A percentile compares a stretch with the other conserved stretches of the same genome.
Evolutionary conservation across 2,113 vertebrate species (phyloP).

Genomic region (Thunnus thynnus): DNA sequence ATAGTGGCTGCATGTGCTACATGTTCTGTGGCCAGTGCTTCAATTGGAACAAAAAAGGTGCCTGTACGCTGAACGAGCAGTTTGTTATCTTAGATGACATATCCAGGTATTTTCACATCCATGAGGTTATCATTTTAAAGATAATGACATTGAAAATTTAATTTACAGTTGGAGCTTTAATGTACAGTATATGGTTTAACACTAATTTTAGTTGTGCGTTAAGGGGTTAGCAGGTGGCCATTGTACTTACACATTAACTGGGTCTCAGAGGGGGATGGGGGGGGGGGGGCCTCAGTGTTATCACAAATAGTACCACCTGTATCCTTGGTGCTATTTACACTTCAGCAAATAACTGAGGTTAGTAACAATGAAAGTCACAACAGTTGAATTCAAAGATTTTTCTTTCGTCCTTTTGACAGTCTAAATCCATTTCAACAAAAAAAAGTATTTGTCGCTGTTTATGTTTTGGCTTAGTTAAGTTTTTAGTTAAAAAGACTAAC

Average conservation of each 20-base stretch:
- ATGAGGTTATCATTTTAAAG: not conserved
- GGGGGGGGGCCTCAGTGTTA: not conserved
- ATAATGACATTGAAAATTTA: not conserved
- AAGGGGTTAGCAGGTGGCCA: too few relatives aligned
- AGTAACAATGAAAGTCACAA: not conserved
- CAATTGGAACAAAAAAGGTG: not conserved
- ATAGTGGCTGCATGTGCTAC: not conserved
- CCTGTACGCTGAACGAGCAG: not conserved
- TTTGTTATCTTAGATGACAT: not conserved
- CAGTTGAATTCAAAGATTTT: not conserved
- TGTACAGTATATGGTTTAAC: not conserved
- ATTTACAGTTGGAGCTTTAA: not conserved
- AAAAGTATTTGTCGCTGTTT: too few relatives aligned
- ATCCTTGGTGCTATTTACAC: not conserved
- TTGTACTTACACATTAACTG: too few relatives aligned
- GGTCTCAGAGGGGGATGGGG: too few relatives aligned
- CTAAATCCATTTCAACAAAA: not conserved
- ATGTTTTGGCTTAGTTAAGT: not conserved
- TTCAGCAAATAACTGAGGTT: not conserved
- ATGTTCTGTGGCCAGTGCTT: slow-evolving; percentile 18
- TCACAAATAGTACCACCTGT: not conserved
- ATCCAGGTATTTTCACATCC: not conserved
- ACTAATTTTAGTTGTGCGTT: not conserved
- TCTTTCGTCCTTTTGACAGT: not conserved
- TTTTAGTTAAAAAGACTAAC: not conserved